Conservation (phyloP, 2,888 invertebrate genomes). For the Pristionchus maxplancki region DNA sequence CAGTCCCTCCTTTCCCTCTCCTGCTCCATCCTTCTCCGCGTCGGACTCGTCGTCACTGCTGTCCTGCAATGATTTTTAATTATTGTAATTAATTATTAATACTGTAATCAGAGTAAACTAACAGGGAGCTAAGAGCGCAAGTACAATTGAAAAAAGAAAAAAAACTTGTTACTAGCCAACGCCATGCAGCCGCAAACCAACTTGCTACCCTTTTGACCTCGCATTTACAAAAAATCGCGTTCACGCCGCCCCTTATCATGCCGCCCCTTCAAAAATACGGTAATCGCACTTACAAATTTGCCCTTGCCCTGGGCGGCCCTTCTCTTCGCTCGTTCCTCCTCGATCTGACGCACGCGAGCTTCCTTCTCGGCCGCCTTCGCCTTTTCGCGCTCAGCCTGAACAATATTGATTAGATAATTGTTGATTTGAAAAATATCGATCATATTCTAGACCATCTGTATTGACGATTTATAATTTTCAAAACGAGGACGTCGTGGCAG, state of each 20-base stretch:
- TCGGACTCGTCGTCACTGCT: constrained; percentile 44
- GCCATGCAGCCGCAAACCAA: not conserved
- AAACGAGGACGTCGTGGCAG: no score
- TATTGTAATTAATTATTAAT: not conserved
- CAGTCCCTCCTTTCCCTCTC: not conserved
- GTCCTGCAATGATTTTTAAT: constrained; percentile 12
- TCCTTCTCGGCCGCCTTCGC: constrained; percentile 32
- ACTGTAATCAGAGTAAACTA: no score
- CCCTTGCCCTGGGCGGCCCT: constrained; percentile 35
- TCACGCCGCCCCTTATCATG: not conserved
- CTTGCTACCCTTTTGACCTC: not conserved
- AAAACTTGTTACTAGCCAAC: no score
- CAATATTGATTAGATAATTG: not conserved
- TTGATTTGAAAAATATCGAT: no score
- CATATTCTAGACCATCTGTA: not conserved
- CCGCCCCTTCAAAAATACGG: not conserved
- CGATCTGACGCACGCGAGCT: constrained; percentile 26
- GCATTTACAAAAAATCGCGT: not conserved
- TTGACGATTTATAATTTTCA: no score
- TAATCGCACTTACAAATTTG: constrained; percentile 37
- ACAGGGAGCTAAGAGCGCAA: no score
- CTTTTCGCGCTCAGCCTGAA: constrained; percentile 35
- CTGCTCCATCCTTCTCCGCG: not conserved
- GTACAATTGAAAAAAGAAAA: no score
- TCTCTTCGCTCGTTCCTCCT: constrained; percentile 46